These are phyloP conservation scores for Pelodytes ibericus DNA, from an alignment of 2,797 vertebrate species.

Conservation along the genomic window DNA sequence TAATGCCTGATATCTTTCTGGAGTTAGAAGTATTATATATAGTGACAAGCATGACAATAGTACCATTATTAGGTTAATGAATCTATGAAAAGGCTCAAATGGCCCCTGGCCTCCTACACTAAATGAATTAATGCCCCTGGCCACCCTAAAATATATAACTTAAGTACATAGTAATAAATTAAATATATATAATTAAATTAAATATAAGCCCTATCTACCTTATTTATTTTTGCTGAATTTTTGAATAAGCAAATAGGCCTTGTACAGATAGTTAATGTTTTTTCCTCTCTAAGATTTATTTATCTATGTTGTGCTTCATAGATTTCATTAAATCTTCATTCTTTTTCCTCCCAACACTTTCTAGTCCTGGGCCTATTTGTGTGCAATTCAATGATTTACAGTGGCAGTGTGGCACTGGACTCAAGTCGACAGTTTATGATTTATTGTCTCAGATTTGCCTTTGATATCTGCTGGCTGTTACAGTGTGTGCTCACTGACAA, in stretches of 20 bases:
- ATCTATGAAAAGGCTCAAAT: no score
- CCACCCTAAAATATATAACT: no score
- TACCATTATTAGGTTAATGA: no score
- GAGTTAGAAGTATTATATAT: no score
- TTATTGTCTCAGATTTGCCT: slow-evolving; percentile 33
- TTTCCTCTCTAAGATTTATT: background rate
- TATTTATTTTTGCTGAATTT: no score
- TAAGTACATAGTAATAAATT: no score
- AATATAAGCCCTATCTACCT: no score
- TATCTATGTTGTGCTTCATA: background rate
- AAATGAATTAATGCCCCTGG: no score
- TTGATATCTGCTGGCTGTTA: slow-evolving; percentile 31
- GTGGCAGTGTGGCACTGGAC: background rate
- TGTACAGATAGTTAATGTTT: background rate
- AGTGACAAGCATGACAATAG: no score
- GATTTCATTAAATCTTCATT: background rate
- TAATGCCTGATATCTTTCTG: no score
- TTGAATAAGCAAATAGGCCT: background rate
- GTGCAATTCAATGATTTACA: slow-evolving; percentile 17
- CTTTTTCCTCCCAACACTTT: slow-evolving; percentile 9
- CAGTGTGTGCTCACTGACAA: slow-evolving; percentile 26
- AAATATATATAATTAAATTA: no score
- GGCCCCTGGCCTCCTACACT: no score
- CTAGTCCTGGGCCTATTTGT: slow-evolving; percentile 7
- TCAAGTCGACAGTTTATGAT: slow-evolving; percentile 40